phyloP scores from a whole-genome alignment of 1,140 invertebrate species.

The Triops longicaudatus region DNA sequence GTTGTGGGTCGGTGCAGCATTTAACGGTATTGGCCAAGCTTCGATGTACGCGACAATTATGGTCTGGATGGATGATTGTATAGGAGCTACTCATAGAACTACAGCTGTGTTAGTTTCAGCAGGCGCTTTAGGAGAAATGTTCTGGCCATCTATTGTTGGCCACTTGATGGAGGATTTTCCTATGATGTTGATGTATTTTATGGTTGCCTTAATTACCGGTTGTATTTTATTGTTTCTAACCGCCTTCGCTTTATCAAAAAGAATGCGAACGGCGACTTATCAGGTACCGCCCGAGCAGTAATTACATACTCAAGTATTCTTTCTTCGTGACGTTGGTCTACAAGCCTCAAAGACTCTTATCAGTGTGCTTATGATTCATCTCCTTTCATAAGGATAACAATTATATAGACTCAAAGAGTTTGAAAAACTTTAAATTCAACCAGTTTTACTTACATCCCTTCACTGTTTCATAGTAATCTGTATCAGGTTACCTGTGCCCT shows the following conservation, averaged over 20 bases:
- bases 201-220: not conserved
- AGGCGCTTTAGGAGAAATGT: conserved; percentile 44
- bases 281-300: not conserved
- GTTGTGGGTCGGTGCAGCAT: conserved; percentile 36
- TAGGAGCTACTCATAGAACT: conserved; percentile 43
- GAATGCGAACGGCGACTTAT: not conserved
- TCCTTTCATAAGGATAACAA: too few species aligned
- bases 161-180: not conserved
- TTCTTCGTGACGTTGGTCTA: not conserved
- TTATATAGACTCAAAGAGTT: too few species aligned
- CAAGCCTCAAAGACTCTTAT: not conserved
- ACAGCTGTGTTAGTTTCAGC: conserved; percentile 44
- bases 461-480: too few species aligned
- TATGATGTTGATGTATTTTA: not conserved
- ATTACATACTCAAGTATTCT: not conserved
- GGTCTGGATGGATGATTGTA: conserved; percentile 44
- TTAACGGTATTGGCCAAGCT: conserved; percentile 44
- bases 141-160: conserved; percentile 38
- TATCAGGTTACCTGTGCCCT: too few species aligned
- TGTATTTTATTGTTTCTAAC: not conserved
- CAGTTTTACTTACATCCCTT: too few species aligned
- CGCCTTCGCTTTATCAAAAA: not conserved
- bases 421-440: too few species aligned
- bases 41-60: conserved; percentile 45
- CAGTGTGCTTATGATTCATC: not conserved